Evolutionary conservation across 2,113 vertebrate genomes (phyloP), one percentile per base, ranked within the genome.

Genomic region (Nyctibius bracteatus): DNA sequence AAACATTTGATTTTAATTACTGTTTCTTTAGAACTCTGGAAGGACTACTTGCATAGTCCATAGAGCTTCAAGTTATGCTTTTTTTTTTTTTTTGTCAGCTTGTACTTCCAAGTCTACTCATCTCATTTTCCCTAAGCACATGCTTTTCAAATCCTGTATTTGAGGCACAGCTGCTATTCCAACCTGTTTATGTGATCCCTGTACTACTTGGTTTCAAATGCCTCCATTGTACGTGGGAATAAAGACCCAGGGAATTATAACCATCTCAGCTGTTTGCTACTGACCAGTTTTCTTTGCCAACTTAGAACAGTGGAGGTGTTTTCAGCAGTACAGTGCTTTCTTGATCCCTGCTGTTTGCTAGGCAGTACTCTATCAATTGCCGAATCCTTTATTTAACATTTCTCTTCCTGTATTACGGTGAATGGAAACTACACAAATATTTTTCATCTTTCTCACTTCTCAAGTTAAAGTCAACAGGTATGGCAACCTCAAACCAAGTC

Each of bases 161-260:
- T 86, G 80, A 94, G 55, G 51, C 82, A 88, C 59, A 92, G 83
- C 51, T 96, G 67, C 59, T 88, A 55, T 88, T 88, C 84, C 88
- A 73, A 93, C 67, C 82, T 88, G 33, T 75, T 96, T 55, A 71
- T 27, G 33, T 44, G 86, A 90, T 37, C 74, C 71, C 49, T 68
- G 35, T 57, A 80, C 62, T 27, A 92, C 46, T 83, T 66, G 35
- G 9, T 70, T 93, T 92, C 68, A 92, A 92, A 88, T 58, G 35
- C 33, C 72, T 86, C 47, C 43, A 31, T 6, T 80, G 59, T 82
- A 80, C 59, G 43, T 7, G 30, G 41, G 67, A 94, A 88, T 78
- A 93, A 95, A 94, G 67, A 92, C n/a, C 30, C 37, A 62, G 41
- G 39, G 88, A 93, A 93, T 94, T 77, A 51, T 13, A 86, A 83